Base-by-base conservation (phyloP, 2,888 invertebrate species). In the Rhamnusium bicolor region DNA sequence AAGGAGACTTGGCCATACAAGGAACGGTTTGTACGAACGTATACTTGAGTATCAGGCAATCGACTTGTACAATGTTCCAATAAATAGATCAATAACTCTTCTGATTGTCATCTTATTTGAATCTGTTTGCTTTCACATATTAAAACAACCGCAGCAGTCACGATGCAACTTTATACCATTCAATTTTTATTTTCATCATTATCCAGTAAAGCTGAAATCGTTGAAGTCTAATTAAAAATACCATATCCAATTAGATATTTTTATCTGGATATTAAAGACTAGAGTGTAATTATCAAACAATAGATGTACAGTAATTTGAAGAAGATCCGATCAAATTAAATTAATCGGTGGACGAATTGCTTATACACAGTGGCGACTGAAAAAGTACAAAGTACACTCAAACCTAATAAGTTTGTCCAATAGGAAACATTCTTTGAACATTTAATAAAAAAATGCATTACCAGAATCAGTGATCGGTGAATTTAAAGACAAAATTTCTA, bases 51-150 rank as follows among this genome's bases (percentile, higher is more conserved):
- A 40, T 40, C 40, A n/a, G 40, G 40, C 40, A 40, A 14, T 40
- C 40, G 40, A n/a, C 12, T 40, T n/a, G 54, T n/a, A 54, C 18
- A 24, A 10, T 54, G 40, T 46, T 47, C 65, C 65, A 62, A 66
- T 71, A 65, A 58, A 71, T 65, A 68, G 58, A 69, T 67, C 68
- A 69, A 62, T 71, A 69, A 71, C 54, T 71, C 65, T 60, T 68
- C 60, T 21, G 63, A 66, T 62, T 70, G 72, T 72, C 72, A 72
- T 73, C 69, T 40, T 54, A 71, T 69, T 75, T 60, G 40, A 47
- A 49, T 56, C 56, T 58, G 69, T 54, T 29, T 19, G 46, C 47
- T 24, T 40, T 62, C 72, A 66, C 69, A 67, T 68, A 58, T 65
- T 69, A 47, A 71, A 66, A 49, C 65, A 53, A 69, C 61, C 54